Evolutionary conservation across 2,797 vertebrate genomes (phyloP).

Genomic region (Phrynocephalus guinanensis): DNA sequence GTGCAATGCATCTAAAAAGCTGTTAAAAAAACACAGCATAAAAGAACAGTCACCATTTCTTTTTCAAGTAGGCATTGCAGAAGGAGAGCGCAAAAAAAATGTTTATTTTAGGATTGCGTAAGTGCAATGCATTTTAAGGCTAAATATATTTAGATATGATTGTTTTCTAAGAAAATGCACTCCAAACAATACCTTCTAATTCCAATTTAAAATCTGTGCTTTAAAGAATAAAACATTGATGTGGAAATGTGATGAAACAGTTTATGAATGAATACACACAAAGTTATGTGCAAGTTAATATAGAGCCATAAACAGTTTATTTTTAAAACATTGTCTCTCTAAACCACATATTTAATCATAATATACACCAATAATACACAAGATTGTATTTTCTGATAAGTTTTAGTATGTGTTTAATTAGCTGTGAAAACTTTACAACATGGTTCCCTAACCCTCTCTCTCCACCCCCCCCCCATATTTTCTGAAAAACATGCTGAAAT

Average conservation of each 20-base stretch:
- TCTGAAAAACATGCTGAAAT: background rate
- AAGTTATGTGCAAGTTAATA: background rate
- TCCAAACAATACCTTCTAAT: background rate
- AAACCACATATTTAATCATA: background rate
- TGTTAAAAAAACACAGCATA: no score
- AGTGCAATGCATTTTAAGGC: no score
- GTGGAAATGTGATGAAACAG: background rate
- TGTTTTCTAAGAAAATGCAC: background rate
- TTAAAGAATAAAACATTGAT: background rate
- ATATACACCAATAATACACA: background rate
- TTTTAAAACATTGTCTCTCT: background rate
- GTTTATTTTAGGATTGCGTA: background rate
- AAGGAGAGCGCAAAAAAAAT: background rate
- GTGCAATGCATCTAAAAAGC: no score
- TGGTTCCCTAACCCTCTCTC: background rate
- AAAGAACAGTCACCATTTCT: no score
- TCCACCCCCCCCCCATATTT: background rate
- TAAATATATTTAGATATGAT: background rate
- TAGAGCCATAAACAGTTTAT: background rate
- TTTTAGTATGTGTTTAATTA: background rate
- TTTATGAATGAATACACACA: background rate
- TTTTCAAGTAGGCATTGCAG: no score
- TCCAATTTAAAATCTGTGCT: background rate
- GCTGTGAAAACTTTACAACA: background rate
- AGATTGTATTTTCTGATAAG: background rate